Conservation (phyloP, 2,113 vertebrate genomes). For the Limnothrissa miodon region DNA sequence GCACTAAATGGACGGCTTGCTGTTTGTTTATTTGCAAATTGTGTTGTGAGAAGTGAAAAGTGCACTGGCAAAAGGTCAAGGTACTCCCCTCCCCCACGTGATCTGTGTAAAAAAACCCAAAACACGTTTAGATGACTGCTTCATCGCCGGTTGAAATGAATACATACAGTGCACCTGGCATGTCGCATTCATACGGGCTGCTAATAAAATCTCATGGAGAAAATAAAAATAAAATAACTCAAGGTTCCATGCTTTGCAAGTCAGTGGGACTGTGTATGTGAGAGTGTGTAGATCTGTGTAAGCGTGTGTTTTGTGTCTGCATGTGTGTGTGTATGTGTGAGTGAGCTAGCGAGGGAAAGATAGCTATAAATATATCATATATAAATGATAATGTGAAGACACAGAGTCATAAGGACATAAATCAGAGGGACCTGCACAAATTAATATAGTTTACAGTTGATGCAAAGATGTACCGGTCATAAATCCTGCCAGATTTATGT, state of each 20-base stretch:
- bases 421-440: conserved; percentile 57
- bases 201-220: background rate
- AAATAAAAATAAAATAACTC: background rate
- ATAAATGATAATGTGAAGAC: conserved; percentile 66
- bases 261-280: background rate
- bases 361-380: conserved; percentile 65
- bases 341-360: conserved; percentile 15
- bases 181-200: background rate
- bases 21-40: conserved; percentile 36
- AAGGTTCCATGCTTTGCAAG: background rate
- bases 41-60: conserved; percentile 12
- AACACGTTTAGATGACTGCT: background rate
- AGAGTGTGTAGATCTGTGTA: background rate
- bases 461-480: conserved; percentile 49
- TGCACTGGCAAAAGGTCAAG: conserved; percentile 7
- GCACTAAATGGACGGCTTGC: conserved; percentile 23
- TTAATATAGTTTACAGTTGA: conserved; percentile 66
- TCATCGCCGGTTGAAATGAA: background rate
- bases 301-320: too few relatives aligned
- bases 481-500: conserved; percentile 54
- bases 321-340: conserved; percentile 16
- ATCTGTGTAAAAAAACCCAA: background rate
- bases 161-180: background rate
- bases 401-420: conserved; percentile 60
- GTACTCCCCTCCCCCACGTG: background rate